Percentiles rank a stretch among this genome's conserved stretches.
Evolutionary conservation across 1,140 invertebrate species (phyloP).

Genomic region (Meloidogyne chitwoodi): DNA sequence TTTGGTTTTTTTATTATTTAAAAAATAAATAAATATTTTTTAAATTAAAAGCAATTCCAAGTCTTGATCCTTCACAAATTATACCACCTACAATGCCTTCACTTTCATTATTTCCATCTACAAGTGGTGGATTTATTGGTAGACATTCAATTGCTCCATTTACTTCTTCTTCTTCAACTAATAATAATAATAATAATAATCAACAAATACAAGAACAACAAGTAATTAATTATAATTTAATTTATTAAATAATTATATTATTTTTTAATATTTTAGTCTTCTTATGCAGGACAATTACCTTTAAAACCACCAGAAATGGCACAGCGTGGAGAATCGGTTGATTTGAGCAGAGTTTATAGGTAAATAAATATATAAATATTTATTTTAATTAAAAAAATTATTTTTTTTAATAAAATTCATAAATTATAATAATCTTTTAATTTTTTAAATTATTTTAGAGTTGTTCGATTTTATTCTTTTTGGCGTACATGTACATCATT

Average conservation of each 20-base stretch:
- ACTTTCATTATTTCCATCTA: not conserved
- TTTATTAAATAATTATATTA: not conserved
- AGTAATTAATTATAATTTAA: not conserved
- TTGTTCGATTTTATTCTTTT: slow-evolving; percentile 59
- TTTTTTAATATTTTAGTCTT: not conserved
- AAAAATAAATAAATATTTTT: slow-evolving; percentile 3
- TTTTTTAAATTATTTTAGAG: slow-evolving; percentile 39
- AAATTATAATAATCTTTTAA: too few relatives aligned
- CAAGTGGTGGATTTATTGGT: not conserved
- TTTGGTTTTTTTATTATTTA: not conserved
- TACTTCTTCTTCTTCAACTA: not conserved
- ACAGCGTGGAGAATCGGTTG: slow-evolving; percentile 45
- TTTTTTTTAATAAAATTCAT: too few relatives aligned
- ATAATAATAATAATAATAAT: not conserved
- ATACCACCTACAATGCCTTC: not conserved
- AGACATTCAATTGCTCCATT: slow-evolving; percentile 1
- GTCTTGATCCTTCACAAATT: not conserved
- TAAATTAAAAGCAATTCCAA: not conserved
- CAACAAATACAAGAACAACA: slow-evolving; percentile 10
- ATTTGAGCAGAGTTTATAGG: slow-evolving; percentile 49
- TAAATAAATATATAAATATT: not conserved
- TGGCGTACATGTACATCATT: slow-evolving; percentile 60
- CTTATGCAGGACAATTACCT: not conserved
- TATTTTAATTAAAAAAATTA: too few relatives aligned
- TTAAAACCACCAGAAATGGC: slow-evolving; percentile 14